phyloP scores from a whole-genome alignment of 2,113 vertebrate genomes.

The Guaruba guarouba region DNA sequence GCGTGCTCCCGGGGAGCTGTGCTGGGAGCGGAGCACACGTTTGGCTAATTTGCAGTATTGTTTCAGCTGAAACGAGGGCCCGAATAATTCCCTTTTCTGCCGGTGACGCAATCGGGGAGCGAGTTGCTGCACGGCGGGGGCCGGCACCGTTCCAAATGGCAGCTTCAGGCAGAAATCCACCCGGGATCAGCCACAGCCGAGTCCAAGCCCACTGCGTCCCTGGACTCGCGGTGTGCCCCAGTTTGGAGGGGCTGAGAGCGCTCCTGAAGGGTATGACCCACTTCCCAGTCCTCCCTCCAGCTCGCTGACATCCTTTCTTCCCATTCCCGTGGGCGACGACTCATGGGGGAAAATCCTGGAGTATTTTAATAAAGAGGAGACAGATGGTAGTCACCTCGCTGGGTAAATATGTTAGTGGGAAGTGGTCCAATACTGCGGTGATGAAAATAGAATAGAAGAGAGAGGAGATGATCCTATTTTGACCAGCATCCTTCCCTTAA shows the following conservation, averaged over 20 bases:
- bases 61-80: slow-evolving; percentile 59
- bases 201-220: not conserved
- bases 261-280: slow-evolving; percentile 49
- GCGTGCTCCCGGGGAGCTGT: not conserved
- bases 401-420: not conserved
- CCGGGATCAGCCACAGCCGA: not conserved
- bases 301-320: slow-evolving; percentile 41
- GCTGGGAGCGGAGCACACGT: not conserved
- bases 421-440: not conserved
- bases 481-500: not conserved
- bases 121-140: slow-evolving; percentile 33
- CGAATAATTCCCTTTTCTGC: slow-evolving; percentile 63
- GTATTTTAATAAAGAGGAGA: slow-evolving; percentile 49
- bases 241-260: slow-evolving; percentile 23
- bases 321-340: slow-evolving; percentile 1
- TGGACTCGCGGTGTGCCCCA: not conserved
- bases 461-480: not conserved
- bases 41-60: slow-evolving; percentile 54
- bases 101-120: slow-evolving; percentile 50
- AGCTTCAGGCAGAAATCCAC: not conserved
- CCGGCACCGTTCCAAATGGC: not conserved
- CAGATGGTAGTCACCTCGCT: slow-evolving; percentile 40
- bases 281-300: slow-evolving; percentile 41
- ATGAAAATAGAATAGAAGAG: not conserved
- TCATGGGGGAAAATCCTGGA: slow-evolving; percentile 40